Base-by-base conservation (phyloP, 2,888 invertebrate genomes). In the Carabus problematicus region DNA sequence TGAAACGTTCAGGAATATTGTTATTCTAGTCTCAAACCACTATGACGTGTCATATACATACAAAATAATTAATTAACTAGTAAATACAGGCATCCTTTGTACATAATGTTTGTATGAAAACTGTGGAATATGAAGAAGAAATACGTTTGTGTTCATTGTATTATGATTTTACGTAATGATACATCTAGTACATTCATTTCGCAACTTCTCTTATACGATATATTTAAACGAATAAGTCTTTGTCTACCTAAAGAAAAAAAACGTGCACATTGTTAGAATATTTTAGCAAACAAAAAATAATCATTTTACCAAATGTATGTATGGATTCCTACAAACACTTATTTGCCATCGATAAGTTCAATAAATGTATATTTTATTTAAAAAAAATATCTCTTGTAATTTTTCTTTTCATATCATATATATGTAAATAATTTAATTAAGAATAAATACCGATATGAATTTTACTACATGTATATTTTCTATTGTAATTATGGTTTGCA, bases 321-420 rank as follows among this genome's bases (percentile, higher is more conserved):
- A 19, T 64, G 16, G 49, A 66, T 56, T 56, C 8, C 40, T 45
- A 56, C 29, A 43, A 54, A 64, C n/a, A 55, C 19, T 66, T 58
- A 29, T 63, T 63, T 66, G 56, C 58, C 40, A 47, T 47, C n/a
- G n/a, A n/a, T 45, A 18, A 64, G 8, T 58, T 66, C n/a, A 66
- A 66, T 66, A 66, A 66, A 66, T 66, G 66, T 66, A 64, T 56
- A 64, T 64, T 64, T 64, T 66, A 43, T 66, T 66, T 66, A 29
- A 19, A 66, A 58, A n/a, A n/a, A n/a, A n/a, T n/a, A n/a, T 14
- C 29, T 39, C 14, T 29, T 64, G 64, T 58, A 58, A 45, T 66
- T 64, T 56, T 55, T 39, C 12, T 56, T 56, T 66, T 64, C 58
- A 43, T 16, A 59, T 59, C n/a, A 66, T 66, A 58, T 66, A 66